These are phyloP conservation scores for Rhabdomys pumilio DNA, from an alignment of 2,797 vertebrate species.

Conservation along the genomic window DNA sequence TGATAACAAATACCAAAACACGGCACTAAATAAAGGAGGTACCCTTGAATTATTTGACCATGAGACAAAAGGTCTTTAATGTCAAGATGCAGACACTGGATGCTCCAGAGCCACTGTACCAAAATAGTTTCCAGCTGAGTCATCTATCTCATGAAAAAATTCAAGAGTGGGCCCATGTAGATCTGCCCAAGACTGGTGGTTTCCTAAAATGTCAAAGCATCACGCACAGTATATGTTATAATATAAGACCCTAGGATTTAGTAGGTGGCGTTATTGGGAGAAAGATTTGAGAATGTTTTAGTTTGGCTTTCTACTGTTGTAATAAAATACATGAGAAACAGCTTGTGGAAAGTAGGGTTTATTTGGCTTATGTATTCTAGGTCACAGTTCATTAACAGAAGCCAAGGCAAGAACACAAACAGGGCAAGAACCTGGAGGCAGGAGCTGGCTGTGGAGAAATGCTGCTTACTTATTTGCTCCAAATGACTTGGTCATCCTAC, in stretches of 20 bases:
- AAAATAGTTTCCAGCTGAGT: neutral
- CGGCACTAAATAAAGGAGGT: conserved; percentile 26
- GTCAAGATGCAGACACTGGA: conserved; percentile 2
- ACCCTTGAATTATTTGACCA: conserved; percentile 52
- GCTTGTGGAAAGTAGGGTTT: neutral
- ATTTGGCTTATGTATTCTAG: neutral
- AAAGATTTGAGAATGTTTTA: conserved; percentile 23
- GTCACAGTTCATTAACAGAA: neutral
- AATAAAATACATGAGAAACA: neutral
- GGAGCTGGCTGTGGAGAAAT: neutral
- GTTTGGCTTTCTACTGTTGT: neutral
- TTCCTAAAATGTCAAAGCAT: conserved; percentile 35
- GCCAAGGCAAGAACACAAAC: neutral
- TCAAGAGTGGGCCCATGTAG: neutral
- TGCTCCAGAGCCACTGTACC: neutral
- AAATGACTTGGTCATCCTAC: neutral
- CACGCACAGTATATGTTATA: neutral
- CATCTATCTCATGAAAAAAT: neutral
- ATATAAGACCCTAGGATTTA: neutral
- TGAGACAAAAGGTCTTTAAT: conserved; percentile 33
- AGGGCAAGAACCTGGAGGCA: neutral
- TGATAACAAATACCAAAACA: conserved; percentile 70
- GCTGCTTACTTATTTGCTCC: neutral
- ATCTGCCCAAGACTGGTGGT: neutral
- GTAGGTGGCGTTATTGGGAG: neutral